Percentiles rank a stretch among this genome's conserved stretches.
These are phyloP conservation scores for Salpingus planirostris DNA, from an alignment of 2,888 invertebrate genomes.

Conservation along the genomic window DNA sequence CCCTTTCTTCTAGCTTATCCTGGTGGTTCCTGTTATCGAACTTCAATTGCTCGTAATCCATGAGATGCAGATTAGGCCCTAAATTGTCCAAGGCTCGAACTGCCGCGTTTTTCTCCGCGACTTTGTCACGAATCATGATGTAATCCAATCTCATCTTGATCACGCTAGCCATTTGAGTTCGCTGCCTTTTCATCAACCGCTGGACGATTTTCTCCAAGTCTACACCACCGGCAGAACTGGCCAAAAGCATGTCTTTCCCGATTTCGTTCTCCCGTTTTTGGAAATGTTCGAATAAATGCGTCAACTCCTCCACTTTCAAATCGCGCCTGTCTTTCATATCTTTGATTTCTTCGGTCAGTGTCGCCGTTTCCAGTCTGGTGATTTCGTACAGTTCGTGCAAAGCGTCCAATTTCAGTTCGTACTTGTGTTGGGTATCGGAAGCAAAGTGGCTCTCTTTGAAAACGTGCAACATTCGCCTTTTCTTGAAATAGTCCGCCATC, in stretches of 20 bases:
- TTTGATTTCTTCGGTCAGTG: not conserved
- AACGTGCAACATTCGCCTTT: slow-evolving; percentile 6
- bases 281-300: not conserved
- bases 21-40: slow-evolving; percentile 44
- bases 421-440: slow-evolving; percentile 2
- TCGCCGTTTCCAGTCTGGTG: not conserved
- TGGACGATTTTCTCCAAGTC: slow-evolving; percentile 18
- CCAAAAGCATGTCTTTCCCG: slow-evolving; percentile 2
- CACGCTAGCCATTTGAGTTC: slow-evolving; percentile 20
- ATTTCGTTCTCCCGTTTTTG: slow-evolving; percentile 1
- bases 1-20: slow-evolving; percentile 46
- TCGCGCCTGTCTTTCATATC: slow-evolving; percentile 1
- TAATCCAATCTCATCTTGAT: slow-evolving; percentile 22
- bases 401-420: slow-evolving; percentile 7
- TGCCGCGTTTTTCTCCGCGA: slow-evolving; percentile 23
- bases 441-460: slow-evolving; percentile 5
- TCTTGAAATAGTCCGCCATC: slow-evolving; percentile 5
- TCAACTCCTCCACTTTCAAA: slow-evolving; percentile 1
- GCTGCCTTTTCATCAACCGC: slow-evolving; percentile 22
- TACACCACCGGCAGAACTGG: not conserved
- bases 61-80: slow-evolving; percentile 42
- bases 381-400: slow-evolving; percentile 1
- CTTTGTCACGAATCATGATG: slow-evolving; percentile 26
- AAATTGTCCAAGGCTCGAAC: slow-evolving; percentile 37
- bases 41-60: slow-evolving; percentile 47